Percentiles rank a stretch among this genome's conserved stretches.
phyloP scores from a whole-genome alignment of 37 sponge, comb jelly and placozoan species.

The Haliclona indistincta region DNA sequence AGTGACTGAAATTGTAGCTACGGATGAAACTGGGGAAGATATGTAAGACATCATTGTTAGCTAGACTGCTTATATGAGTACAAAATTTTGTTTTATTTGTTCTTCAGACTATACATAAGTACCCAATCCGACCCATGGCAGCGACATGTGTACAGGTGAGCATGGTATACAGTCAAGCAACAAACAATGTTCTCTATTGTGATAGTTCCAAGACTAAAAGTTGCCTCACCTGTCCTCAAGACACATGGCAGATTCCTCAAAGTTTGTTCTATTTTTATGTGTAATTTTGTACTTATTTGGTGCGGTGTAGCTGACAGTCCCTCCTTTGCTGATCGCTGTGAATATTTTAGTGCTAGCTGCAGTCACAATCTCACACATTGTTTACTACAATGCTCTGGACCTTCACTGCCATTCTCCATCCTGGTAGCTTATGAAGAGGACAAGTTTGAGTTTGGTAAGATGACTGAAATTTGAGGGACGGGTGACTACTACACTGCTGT shows the following conservation, averaged over 20 bases:
- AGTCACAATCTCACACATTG: conserved; percentile 36
- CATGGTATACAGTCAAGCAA: not conserved
- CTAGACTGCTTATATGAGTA: no score
- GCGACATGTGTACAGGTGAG: conserved; percentile 55
- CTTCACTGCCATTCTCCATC: conserved; percentile 59
- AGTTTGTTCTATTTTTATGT: not conserved
- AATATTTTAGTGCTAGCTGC: conserved; percentile 56
- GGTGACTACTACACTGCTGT: no score
- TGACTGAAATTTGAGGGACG: no score
- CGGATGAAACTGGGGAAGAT: conserved; percentile 2
- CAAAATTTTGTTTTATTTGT: not conserved
- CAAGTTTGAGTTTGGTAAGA: conserved; percentile 25
- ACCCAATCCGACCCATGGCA: conserved; percentile 24
- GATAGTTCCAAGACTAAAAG: not conserved
- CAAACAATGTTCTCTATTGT: not conserved
- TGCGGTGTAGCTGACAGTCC: conserved; percentile 32
- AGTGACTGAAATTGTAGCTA: conserved; percentile 35
- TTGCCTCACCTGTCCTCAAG: conserved; percentile 59
- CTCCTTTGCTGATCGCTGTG: conserved; percentile 21
- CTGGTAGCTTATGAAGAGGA: conserved; percentile 26
- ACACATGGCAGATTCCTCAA: conserved; percentile 31
- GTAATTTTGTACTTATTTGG: no score
- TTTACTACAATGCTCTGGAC: conserved; percentile 62
- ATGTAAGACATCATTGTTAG: no score
- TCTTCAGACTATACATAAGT: conserved; percentile 51